A percentile compares a stretch with the other conserved stretches of the same genome.
phyloP scores from a whole-genome alignment of 2,113 vertebrate species.

The Scortum barcoo region DNA sequence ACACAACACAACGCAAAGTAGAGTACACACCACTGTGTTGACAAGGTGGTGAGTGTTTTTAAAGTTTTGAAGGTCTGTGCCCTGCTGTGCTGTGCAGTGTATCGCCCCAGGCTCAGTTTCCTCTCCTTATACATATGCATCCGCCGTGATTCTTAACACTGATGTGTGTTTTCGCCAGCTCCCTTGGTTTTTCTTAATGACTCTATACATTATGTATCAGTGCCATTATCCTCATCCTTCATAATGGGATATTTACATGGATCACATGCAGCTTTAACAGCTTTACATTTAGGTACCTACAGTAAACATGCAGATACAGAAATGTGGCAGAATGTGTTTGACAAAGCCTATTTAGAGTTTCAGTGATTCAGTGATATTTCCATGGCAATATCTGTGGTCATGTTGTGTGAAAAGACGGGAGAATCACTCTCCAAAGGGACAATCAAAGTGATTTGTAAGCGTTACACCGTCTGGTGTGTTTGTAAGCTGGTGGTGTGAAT shows the following conservation, averaged over 20 bases:
- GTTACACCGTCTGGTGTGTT: background rate
- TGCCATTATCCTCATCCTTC: conserved; percentile 49
- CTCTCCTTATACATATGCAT: conserved; percentile 30
- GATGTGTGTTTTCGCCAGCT: conserved; percentile 46
- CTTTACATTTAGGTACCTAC: background rate
- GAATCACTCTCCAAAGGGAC: conserved; percentile 5
- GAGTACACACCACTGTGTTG: conserved; percentile 19
- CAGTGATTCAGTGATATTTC: background rate
- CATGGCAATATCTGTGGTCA: background rate
- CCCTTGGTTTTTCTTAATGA: conserved; percentile 49
- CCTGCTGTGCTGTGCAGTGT: conserved; percentile 24
- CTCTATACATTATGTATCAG: conserved; percentile 61
- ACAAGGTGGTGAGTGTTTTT: conserved; percentile 30
- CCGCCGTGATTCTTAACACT: background rate
- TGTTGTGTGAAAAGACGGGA: background rate
- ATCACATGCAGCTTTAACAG: background rate
- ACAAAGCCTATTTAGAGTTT: background rate
- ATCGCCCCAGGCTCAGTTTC: background rate
- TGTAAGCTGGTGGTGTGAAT: conserved; percentile 3
- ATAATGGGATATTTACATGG: conserved; percentile 33
- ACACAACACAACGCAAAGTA: background rate
- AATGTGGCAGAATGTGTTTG: background rate
- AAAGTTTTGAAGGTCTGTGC: conserved; percentile 55
- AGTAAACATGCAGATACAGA: background rate
- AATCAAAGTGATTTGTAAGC: conserved; percentile 26